phyloP scores from a whole-genome alignment of 2,113 vertebrate species.

The Prolemur simus region DNA sequence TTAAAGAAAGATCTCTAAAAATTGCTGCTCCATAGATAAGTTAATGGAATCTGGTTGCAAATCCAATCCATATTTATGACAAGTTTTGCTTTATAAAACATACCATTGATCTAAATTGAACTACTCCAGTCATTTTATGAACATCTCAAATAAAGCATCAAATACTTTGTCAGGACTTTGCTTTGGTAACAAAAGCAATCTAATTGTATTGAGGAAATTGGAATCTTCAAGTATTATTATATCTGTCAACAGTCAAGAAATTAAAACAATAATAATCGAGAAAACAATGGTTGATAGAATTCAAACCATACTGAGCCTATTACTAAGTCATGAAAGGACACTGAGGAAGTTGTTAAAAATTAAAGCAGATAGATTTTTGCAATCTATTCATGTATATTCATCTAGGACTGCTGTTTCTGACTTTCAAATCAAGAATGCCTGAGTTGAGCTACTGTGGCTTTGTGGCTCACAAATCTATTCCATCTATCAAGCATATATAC shows the following conservation, averaged over 20 bases:
- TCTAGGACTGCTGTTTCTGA: neutral
- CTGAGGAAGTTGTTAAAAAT: neutral
- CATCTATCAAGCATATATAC: neutral
- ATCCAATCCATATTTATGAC: neutral
- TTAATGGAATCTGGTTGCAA: neutral
- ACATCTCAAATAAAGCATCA: neutral
- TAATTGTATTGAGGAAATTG: neutral
- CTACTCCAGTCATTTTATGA: neutral
- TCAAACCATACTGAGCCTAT: neutral
- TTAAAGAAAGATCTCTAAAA: neutral
- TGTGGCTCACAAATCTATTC: neutral
- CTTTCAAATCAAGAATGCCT: neutral
- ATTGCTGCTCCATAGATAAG: neutral
- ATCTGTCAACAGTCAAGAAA: neutral
- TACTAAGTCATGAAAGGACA: neutral
- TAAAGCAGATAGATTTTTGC: neutral
- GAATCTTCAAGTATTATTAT: neutral
- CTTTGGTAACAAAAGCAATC: neutral
- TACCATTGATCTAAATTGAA: neutral
- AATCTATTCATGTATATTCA: neutral
- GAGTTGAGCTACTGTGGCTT: neutral
- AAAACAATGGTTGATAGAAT: neutral
- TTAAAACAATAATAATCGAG: neutral
- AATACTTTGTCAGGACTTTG: neutral
- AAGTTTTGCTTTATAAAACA: conserved; percentile 15